phyloP scores from a whole-genome alignment of 2,113 vertebrate genomes.

The Seriola dumerili region DNA sequence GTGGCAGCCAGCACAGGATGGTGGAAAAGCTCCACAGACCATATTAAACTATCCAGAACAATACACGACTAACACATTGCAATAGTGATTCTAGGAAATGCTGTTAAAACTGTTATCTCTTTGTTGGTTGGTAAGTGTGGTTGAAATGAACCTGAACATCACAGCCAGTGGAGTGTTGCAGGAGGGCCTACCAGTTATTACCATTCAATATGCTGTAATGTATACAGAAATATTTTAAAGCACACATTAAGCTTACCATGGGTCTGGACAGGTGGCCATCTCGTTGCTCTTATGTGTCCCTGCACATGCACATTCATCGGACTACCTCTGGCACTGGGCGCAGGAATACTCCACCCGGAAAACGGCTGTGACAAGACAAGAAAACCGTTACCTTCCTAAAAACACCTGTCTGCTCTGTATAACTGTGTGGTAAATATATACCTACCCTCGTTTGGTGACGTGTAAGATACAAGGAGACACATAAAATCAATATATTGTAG shows the following conservation, averaged over 20 bases:
- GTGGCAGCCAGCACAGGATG: conserved; percentile 53
- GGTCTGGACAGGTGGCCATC: conserved; percentile 78
- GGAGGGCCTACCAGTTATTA: background rate
- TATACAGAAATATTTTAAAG: background rate
- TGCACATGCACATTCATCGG: conserved; percentile 72
- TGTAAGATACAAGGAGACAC: background rate
- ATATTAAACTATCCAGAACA: background rate
- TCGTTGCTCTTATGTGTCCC: conserved; percentile 60
- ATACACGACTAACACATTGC: background rate
- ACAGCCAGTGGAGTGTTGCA: background rate
- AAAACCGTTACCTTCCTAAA: conserved; percentile 63
- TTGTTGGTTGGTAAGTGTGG: background rate
- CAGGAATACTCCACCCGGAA: conserved; percentile 72
- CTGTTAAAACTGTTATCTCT: background rate
- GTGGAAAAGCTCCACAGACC: conserved; percentile 7
- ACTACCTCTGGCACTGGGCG: conserved; percentile 75
- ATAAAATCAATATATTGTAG: background rate
- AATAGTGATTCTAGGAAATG: background rate
- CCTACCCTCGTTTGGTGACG: fast-evolving
- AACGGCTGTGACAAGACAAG: conserved; percentile 52
- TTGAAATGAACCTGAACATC: background rate
- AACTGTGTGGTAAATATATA: background rate
- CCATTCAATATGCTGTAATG: background rate
- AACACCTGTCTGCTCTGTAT: conserved; percentile 29
- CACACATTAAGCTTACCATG: conserved; percentile 74